These are phyloP conservation scores for Brevipalpus yothersi DNA, from an alignment of 1,140 invertebrate species.

Conservation along the genomic window DNA sequence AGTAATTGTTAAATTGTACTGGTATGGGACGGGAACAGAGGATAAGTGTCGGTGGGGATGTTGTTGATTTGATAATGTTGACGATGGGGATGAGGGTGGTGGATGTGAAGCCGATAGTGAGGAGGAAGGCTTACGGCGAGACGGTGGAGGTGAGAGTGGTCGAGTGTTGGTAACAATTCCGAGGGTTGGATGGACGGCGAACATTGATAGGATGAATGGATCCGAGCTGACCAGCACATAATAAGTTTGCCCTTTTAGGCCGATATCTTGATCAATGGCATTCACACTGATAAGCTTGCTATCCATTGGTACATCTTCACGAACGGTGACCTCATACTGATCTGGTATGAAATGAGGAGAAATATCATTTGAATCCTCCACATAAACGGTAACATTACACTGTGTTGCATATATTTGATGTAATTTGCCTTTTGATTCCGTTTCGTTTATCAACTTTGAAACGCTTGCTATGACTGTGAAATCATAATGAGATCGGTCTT, in stretches of 20 bases:
- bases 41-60: neutral
- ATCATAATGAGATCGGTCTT: slow-evolving; percentile 54
- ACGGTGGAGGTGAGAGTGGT: slow-evolving; percentile 32
- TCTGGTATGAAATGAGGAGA: slow-evolving; percentile 62
- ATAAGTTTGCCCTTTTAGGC: slow-evolving; percentile 82
- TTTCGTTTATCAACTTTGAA: slow-evolving; percentile 4
- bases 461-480: slow-evolving; percentile 48
- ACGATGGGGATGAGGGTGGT: neutral
- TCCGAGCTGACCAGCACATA: slow-evolving; percentile 70
- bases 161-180: slow-evolving; percentile 54
- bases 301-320: slow-evolving; percentile 64
- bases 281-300: slow-evolving; percentile 20
- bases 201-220: slow-evolving; percentile 18
- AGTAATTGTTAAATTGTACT: too few species aligned
- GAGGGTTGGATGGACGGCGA: slow-evolving; percentile 71
- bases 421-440: too few species aligned
- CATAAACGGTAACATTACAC: slow-evolving; percentile 39
- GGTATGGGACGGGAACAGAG: too few species aligned
- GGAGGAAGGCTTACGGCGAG: neutral
- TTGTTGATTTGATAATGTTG: neutral
- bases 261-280: slow-evolving; percentile 80
- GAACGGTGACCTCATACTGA: slow-evolving; percentile 51
- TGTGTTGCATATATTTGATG: slow-evolving; percentile 9
- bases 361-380: slow-evolving; percentile 71
- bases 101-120: neutral